These are phyloP conservation scores for Leistus spinibarbis DNA, from an alignment of 2,888 invertebrate genomes.

Conservation along the genomic window DNA sequence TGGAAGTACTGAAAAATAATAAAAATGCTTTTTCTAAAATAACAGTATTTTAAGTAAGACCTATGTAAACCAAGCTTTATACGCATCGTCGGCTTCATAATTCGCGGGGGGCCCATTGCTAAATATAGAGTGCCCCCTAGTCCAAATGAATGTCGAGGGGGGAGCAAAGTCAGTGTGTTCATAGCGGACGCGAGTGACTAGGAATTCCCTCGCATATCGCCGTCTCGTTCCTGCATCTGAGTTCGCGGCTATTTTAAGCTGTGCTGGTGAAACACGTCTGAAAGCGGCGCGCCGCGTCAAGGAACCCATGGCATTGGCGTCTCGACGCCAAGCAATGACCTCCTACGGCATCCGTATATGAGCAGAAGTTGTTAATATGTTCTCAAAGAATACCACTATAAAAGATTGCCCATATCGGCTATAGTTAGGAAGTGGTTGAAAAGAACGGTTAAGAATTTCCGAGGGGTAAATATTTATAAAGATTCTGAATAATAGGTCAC, in stretches of 20 bases:
- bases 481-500: no score
- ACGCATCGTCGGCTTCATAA: background rate
- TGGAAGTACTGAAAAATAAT: no score
- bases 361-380: background rate
- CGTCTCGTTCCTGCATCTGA: background rate
- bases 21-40: no score
- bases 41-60: no score
- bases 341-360: conserved; percentile 1
- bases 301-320: conserved; percentile 33
- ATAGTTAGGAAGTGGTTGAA: no score
- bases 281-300: conserved; percentile 17
- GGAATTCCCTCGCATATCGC: background rate
- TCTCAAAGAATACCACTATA: background rate
- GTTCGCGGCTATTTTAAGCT: conserved; percentile 20
- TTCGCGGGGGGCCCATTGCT: conserved; percentile 2
- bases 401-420: background rate
- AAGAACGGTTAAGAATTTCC: no score
- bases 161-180: background rate
- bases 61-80: no score
- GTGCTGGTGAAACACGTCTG: conserved; percentile 11
- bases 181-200: background rate
- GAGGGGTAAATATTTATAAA: no score
- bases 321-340: conserved; percentile 30
- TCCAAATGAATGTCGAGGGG: background rate
- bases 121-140: conserved; percentile 1